A percentile compares a stretch with the other conserved stretches of the same genome.
These are phyloP conservation scores for Hanleya hanleyi DNA, from an alignment of 2,888 invertebrate genomes.

Conservation along the genomic window DNA sequence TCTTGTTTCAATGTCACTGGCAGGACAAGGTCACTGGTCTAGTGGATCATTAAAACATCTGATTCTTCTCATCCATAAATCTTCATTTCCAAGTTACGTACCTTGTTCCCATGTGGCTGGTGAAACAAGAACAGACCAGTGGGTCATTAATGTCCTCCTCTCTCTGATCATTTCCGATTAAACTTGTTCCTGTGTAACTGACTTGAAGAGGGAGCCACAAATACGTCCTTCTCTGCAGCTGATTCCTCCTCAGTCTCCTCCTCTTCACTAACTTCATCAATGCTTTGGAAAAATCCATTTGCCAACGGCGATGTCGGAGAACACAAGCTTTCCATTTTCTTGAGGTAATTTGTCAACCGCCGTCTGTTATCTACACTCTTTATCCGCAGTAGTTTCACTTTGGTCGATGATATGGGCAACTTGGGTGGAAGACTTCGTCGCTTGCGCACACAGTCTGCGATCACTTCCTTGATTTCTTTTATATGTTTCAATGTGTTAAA, in stretches of 20 bases:
- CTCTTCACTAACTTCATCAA: not conserved
- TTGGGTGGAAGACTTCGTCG: slow-evolving; percentile 45
- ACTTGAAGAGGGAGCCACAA: not conserved
- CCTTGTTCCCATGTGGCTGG: no score
- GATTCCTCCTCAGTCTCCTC: not conserved
- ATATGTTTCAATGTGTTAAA: slow-evolving; percentile 73
- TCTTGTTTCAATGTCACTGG: no score
- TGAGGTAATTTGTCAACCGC: slow-evolving; percentile 25
- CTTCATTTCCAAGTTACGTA: no score
- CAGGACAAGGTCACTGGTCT: no score
- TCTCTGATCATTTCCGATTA: no score
- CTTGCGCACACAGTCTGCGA: slow-evolving; percentile 59
- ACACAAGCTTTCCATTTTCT: not conserved
- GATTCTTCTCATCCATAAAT: no score
- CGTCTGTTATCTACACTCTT: slow-evolving; percentile 49
- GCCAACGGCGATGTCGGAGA: not conserved
- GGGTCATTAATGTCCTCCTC: no score
- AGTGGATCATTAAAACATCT: no score
- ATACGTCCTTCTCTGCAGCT: not conserved
- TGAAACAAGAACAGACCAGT: no score
- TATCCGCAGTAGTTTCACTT: slow-evolving; percentile 47
- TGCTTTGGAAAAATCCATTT: not conserved
- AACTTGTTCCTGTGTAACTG: no score
- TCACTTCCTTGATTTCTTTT: slow-evolving; percentile 67
- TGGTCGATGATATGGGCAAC: slow-evolving; percentile 44